A percentile compares a stretch with the other conserved stretches of the same genome.
Conservation (phyloP, 2,888 invertebrate genomes). For the Amblyjoppa proteus region DNA sequence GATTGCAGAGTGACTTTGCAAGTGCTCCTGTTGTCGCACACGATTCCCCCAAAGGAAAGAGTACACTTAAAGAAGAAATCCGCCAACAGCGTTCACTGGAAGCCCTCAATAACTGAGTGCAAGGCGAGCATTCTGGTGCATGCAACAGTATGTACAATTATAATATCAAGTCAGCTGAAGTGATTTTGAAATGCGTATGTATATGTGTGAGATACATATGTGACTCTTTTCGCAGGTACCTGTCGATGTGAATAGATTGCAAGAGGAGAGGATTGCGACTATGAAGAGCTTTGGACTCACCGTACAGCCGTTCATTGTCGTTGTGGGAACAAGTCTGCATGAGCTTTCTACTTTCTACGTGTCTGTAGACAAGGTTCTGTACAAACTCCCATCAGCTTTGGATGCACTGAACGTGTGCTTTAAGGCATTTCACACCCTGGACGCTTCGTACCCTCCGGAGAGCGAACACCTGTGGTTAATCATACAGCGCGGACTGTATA, state of each 20-base stretch:
- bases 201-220: background rate
- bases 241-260: slow-evolving; percentile 31
- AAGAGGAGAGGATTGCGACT: background rate
- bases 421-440: slow-evolving; percentile 46
- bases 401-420: slow-evolving; percentile 44
- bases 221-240: slow-evolving; percentile 2
- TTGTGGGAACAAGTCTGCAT: slow-evolving; percentile 28
- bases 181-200: background rate
- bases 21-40: slow-evolving; percentile 38
- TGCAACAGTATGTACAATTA: slow-evolving; percentile 1
- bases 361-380: slow-evolving; percentile 35
- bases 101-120: slow-evolving; percentile 52
- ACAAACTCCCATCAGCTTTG: slow-evolving; percentile 43
- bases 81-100: slow-evolving; percentile 46
- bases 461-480: slow-evolving; percentile 41
- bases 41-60: slow-evolving; percentile 45
- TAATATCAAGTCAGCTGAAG: background rate
- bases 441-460: slow-evolving; percentile 29
- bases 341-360: slow-evolving; percentile 17
- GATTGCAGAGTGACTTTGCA: slow-evolving; percentile 43
- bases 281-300: slow-evolving; percentile 13
- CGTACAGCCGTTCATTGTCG: slow-evolving; percentile 48
- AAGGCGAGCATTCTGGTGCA: slow-evolving; percentile 49
- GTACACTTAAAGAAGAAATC: background rate
- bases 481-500: slow-evolving; percentile 37